Conservation (phyloP, 1,140 invertebrate species). For the Musca domestica region DNA sequence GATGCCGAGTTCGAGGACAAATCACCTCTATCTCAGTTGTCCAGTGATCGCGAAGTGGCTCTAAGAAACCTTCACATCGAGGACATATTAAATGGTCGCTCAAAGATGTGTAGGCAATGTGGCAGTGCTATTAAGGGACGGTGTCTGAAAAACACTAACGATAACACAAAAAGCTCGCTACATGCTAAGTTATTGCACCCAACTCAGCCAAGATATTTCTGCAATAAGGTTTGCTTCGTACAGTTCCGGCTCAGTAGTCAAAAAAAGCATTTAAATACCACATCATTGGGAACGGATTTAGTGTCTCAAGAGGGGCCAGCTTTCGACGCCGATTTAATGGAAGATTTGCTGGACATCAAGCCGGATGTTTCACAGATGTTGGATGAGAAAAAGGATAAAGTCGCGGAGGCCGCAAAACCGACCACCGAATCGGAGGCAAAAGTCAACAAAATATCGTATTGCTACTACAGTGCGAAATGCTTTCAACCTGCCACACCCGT, state of each 20-base stretch:
- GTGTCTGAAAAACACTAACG: constrained; percentile 25
- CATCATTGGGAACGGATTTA: neutral
- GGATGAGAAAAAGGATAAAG: neutral
- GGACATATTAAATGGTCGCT: constrained; percentile 38
- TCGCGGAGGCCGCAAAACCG: neutral
- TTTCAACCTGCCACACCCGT: constrained; percentile 14
- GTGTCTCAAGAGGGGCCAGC: too few relatives aligned
- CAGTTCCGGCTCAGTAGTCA: neutral
- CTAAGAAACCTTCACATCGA: constrained; percentile 25
- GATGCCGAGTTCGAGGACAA: neutral
- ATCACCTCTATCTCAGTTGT: neutral
- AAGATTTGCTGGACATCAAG: neutral
- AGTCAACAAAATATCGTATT: constrained; percentile 5
- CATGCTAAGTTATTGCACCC: neutral
- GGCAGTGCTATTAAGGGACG: constrained; percentile 35
- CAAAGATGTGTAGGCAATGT: constrained; percentile 40
- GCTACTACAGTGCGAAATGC: constrained; percentile 14
- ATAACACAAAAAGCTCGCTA: neutral
- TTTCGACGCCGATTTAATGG: too few relatives aligned
- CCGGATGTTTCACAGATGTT: neutral
- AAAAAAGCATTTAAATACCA: neutral
- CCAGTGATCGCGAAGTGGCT: neutral
- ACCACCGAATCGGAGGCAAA: neutral
- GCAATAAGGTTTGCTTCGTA: constrained; percentile 7
- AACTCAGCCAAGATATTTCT: neutral